Percentiles rank a stretch among this genome's conserved stretches.
Conservation (phyloP, 2,888 invertebrate species). For the Ennomos fuscantarius region DNA sequence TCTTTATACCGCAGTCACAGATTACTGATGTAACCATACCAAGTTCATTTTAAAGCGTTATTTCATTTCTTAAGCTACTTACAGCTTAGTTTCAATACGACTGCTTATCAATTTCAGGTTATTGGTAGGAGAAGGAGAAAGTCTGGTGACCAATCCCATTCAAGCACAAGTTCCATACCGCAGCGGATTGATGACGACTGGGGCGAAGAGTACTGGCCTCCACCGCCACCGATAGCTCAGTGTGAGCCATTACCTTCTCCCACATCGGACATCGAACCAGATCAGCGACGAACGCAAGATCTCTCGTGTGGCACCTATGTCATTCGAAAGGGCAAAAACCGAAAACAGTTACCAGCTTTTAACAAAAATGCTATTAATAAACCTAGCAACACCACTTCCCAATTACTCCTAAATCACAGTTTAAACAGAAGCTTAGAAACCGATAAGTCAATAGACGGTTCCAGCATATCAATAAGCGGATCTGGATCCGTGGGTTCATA, state of each 20-base stretch:
- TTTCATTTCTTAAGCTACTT: no score
- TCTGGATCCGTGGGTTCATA: conserved; percentile 84
- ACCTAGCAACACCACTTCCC: conserved; percentile 53
- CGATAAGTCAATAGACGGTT: conserved; percentile 79
- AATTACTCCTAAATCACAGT: conserved; percentile 75
- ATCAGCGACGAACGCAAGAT: conserved; percentile 66
- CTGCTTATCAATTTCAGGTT: conserved; percentile 70
- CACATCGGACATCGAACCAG: conserved; percentile 85
- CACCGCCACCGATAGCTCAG: conserved; percentile 87
- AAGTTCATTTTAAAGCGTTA: no score
- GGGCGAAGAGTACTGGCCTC: conserved; percentile 89
- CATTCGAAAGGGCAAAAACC: conserved; percentile 90
- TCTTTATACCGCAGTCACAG: no score
- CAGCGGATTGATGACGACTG: conserved; percentile 87
- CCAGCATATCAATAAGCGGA: conserved; percentile 80
- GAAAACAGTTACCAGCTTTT: conserved; percentile 87
- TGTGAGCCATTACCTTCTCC: conserved; percentile 89
- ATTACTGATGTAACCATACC: no score
- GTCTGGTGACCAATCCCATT: conserved; percentile 85
- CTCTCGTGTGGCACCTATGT: conserved; percentile 90
- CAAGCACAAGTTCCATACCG: conserved; percentile 90
- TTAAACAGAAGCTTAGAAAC: conserved; percentile 77
- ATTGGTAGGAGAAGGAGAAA: conserved; percentile 83
- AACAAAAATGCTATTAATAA: conserved; percentile 81
- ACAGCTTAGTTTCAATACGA: no score